Conservation (phyloP, 2,113 vertebrate species). For the Trogon surrucura region DNA sequence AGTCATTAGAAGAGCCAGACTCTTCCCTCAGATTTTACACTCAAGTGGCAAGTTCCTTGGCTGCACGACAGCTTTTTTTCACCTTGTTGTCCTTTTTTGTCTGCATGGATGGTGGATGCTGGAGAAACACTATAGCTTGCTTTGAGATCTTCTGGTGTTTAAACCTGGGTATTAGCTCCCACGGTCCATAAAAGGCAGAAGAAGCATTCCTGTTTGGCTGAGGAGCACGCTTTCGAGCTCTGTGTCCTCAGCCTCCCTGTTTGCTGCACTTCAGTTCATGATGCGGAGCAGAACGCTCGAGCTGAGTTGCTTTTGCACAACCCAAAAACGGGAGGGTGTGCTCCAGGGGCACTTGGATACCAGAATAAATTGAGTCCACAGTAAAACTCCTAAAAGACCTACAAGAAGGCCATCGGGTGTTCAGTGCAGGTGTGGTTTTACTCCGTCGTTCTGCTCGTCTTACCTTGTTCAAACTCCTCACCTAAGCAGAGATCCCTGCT, state of each 20-base stretch:
- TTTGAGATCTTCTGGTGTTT: background rate
- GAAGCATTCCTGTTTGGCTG: background rate
- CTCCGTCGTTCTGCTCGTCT: background rate
- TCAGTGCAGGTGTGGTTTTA: background rate
- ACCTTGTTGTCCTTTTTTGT: background rate
- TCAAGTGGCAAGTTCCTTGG: background rate
- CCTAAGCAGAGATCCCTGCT: background rate
- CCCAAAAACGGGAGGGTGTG: background rate
- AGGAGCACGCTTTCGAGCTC: background rate
- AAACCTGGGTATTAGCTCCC: background rate
- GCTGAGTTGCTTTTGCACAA: background rate
- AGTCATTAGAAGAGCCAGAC: background rate
- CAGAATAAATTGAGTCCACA: background rate
- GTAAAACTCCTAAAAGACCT: background rate
- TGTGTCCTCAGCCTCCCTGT: background rate
- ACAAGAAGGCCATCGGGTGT: background rate
- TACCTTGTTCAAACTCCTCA: background rate
- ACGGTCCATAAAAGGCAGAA: background rate
- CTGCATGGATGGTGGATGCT: background rate
- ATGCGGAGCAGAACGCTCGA: background rate
- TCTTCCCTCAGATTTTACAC: background rate
- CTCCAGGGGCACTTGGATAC: background rate
- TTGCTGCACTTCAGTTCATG: background rate
- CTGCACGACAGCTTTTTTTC: background rate
- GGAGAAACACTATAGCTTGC: background rate